Evolutionary conservation across 2,113 vertebrate genomes (phyloP).

Genomic region (Motacilla alba): DNA sequence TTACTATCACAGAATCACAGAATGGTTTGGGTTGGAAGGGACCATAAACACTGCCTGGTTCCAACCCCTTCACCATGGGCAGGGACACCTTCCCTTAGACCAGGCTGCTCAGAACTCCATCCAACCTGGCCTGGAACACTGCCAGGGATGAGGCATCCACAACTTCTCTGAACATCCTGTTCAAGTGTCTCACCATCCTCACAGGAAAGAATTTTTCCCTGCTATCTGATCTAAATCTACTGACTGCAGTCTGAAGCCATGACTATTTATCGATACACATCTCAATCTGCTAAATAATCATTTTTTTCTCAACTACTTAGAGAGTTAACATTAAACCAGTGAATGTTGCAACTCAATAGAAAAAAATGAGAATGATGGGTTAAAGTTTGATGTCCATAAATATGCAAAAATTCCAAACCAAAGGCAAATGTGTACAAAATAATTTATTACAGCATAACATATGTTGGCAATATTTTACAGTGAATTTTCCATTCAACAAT

Average conservation of each 20-base stretch:
- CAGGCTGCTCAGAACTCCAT: not conserved
- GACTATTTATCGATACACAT: not conserved
- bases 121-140: not conserved
- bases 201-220: not conserved
- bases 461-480: constrained; percentile 74
- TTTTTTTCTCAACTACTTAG: not conserved
- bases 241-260: not conserved
- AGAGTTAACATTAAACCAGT: not conserved
- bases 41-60: not conserved
- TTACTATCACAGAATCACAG: not conserved
- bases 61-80: not conserved
- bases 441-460: constrained; percentile 81
- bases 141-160: not conserved
- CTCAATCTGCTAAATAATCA: not conserved
- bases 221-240: not conserved
- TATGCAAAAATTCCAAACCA: not conserved
- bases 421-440: constrained; percentile 76
- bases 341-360: not conserved
- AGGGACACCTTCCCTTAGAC: not conserved
- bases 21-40: not conserved
- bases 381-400: not conserved
- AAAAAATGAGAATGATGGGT: not conserved
- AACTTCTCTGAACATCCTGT: not conserved
- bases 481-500: constrained; percentile 63
- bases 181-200: not conserved